Base-by-base conservation (phyloP, 2,888 invertebrate species). In the Priocnemis perturbator region DNA sequence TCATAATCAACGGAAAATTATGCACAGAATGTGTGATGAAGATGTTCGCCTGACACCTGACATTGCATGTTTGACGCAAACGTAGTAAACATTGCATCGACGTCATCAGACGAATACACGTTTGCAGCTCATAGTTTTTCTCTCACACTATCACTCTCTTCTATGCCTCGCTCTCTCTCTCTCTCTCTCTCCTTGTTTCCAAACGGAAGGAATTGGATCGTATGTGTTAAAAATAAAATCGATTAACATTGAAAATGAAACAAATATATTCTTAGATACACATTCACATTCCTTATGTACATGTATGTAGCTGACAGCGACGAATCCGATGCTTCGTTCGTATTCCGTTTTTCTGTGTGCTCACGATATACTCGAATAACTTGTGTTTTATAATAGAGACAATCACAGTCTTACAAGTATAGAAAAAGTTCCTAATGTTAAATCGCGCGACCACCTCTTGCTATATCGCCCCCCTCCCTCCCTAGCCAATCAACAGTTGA, bases 201-300 rank as follows among this genome's bases (percentile, higher is more conserved):
- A 37, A 37, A 37, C 37, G 37, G 37, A 37, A 37, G 37, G 37
- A 37, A 37, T 37, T 37, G 37, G 37, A 37, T n/a, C 5, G 53
- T 50, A 64, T 58, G 65, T 52, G 52, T 69, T 60, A 57, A 60
- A 68, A 78, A 74, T 71, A 69, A 78, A 63, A 52, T 73, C 60
- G 59, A 69, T 47, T 56, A 60, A 58, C 48, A 47, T 62, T 77
- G 77, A 69, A 78, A 78, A 77, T 70, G 77, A 73, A 73, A 73
- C 73, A 77, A 71, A 67, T 77, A 76, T 78, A 78, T 77, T 77
- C 71, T 71, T 76, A 77, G 66, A 73, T 67, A 77, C 71, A 77
- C 78, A 78, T 77, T 77, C 75, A 78, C 76, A 71, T 69, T 63
- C 56, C 66, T 77, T 77, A 77, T 78, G 68, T 78, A 77, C 76